Conservation (phyloP, 2,888 invertebrate genomes). For the Dione vanillae region DNA sequence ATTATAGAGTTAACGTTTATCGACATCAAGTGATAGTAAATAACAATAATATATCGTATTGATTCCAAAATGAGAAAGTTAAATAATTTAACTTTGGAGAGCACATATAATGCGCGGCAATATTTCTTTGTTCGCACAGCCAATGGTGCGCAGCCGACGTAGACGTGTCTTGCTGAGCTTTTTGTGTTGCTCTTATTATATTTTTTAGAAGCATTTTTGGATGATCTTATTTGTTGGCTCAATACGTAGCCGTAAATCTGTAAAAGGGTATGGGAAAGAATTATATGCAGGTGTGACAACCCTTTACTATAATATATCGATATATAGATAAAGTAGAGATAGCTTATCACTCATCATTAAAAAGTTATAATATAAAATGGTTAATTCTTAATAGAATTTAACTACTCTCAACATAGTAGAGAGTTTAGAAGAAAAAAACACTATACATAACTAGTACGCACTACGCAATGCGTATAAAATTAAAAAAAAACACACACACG, state of each 20-base stretch:
- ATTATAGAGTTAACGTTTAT: conserved; percentile 2
- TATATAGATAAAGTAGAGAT: background rate
- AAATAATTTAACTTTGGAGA: conserved; percentile 56
- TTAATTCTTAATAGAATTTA: too few relatives aligned
- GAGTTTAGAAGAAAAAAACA: background rate
- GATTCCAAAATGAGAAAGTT: conserved; percentile 44
- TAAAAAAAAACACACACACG: conserved; percentile 37
- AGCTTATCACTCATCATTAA: background rate
- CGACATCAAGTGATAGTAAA: conserved; percentile 14
- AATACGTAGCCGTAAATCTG: conserved; percentile 81
- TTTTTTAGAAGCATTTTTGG: conserved; percentile 78
- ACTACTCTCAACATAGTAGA: too few relatives aligned
- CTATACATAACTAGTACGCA: background rate
- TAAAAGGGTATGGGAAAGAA: conserved; percentile 67
- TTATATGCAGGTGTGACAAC: conserved; percentile 79
- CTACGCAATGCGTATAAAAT: background rate
- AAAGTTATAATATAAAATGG: background rate
- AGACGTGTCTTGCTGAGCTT: conserved; percentile 77
- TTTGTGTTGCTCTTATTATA: conserved; percentile 80
- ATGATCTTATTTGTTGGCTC: conserved; percentile 81
- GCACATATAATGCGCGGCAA: conserved; percentile 72
- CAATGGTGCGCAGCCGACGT: conserved; percentile 76
- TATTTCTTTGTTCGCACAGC: conserved; percentile 80
- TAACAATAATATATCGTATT: conserved; percentile 35
- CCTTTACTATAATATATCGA: conserved; percentile 58